A percentile compares a stretch with the other conserved stretches of the same genome.
These are phyloP conservation scores for Pan paniscus DNA, from an alignment of 2,113 vertebrate species.

Conservation along the genomic window DNA sequence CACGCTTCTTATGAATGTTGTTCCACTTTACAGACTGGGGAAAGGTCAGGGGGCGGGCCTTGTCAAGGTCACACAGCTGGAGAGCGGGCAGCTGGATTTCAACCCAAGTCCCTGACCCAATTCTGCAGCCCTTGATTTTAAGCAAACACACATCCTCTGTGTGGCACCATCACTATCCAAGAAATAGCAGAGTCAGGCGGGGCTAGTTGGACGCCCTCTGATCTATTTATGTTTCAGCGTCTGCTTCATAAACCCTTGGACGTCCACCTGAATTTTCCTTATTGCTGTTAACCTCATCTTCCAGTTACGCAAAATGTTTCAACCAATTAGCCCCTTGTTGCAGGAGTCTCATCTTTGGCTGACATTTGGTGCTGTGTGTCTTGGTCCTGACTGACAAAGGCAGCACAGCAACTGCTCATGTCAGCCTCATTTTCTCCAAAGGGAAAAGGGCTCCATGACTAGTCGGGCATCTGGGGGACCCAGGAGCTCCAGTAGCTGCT, in stretches of 20 bases:
- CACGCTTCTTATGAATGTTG: background rate
- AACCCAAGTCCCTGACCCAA: background rate
- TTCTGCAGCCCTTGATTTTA: background rate
- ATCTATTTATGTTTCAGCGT: background rate
- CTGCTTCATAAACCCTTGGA: conserved; percentile 12
- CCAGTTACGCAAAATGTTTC: background rate
- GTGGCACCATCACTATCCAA: too few relatives aligned
- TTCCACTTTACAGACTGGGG: background rate
- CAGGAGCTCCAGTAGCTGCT: background rate
- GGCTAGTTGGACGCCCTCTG: background rate
- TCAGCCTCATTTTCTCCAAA: background rate
- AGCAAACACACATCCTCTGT: too few relatives aligned
- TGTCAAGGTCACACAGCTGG: background rate
- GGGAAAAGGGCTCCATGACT: background rate
- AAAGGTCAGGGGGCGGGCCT: background rate
- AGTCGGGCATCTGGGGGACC: background rate
- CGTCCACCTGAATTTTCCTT: conserved; percentile 32
- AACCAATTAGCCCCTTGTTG: background rate
- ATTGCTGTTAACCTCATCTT: conserved; percentile 35
- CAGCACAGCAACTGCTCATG: background rate
- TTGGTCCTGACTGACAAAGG: conserved; percentile 7
- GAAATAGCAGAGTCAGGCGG: background rate
- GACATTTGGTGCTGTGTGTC: background rate
- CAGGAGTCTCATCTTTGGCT: background rate
- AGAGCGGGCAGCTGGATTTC: background rate